A percentile compares a stretch with the other conserved stretches of the same genome.
Conservation (phyloP, 2,888 invertebrate species). For the Campaea margaritaria region DNA sequence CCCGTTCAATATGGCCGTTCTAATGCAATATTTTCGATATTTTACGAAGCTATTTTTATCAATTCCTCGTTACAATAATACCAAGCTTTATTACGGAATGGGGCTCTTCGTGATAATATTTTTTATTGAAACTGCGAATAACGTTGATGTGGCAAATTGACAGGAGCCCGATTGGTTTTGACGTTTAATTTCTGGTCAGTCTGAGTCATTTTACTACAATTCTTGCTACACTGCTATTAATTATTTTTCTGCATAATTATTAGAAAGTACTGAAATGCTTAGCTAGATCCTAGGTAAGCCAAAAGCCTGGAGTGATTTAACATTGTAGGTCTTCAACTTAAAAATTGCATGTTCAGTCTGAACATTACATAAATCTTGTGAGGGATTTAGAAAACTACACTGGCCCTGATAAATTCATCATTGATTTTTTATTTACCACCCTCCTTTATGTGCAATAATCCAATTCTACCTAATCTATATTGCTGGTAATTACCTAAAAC, state of each 20-base stretch:
- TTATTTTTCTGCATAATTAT: slow-evolving; percentile 10
- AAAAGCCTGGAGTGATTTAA: background rate
- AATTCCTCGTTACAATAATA: background rate
- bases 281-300: background rate
- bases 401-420: slow-evolving; percentile 12
- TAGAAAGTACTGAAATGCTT: slow-evolving; percentile 7
- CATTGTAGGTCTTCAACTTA: background rate
- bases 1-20: slow-evolving; percentile 84
- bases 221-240: slow-evolving; percentile 19
- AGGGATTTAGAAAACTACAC: slow-evolving; percentile 15
- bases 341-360: background rate
- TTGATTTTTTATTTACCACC: too few species aligned
- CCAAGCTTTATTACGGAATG: background rate
- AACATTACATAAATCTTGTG: slow-evolving; percentile 20
- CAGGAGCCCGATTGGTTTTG: slow-evolving; percentile 72
- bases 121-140: slow-evolving; percentile 42
- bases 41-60: slow-evolving; percentile 15
- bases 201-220: slow-evolving; percentile 74
- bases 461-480: too few species aligned
- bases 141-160: slow-evolving; percentile 83
- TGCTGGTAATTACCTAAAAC: too few species aligned
- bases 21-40: slow-evolving; percentile 55
- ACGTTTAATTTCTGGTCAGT: slow-evolving; percentile 66
- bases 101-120: slow-evolving; percentile 16
- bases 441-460: too few species aligned